A percentile compares a stretch with the other conserved stretches of the same genome.
phyloP scores from a whole-genome alignment of 2,113 vertebrate species.

The Leucoraja erinaceus region DNA sequence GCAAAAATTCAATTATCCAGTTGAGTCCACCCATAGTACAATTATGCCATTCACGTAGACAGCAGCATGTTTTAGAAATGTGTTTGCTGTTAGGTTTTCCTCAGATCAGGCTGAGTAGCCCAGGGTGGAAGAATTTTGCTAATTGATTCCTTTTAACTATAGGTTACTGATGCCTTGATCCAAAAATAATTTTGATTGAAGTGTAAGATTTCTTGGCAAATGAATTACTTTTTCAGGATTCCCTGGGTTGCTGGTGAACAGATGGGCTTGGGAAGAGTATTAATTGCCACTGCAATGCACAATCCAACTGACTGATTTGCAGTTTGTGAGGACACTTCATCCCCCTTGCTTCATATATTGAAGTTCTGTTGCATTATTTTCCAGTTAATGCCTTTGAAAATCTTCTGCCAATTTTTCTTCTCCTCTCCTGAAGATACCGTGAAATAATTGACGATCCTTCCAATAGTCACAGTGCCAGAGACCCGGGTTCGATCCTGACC shows the following conservation, averaged over 20 bases:
- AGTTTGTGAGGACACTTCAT: not conserved
- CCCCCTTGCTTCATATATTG: too few relatives aligned
- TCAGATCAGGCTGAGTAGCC: not conserved
- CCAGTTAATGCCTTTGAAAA: too few relatives aligned
- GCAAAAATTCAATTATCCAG: not conserved
- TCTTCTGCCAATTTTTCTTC: too few relatives aligned
- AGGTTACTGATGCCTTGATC: not conserved
- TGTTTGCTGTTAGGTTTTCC: not conserved
- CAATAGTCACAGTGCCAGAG: too few relatives aligned
- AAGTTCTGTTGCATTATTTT: too few relatives aligned
- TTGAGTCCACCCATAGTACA: not conserved
- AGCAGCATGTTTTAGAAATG: not conserved
- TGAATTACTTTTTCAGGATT: not conserved
- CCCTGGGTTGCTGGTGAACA: not conserved
- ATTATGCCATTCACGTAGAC: not conserved
- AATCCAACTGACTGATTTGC: not conserved
- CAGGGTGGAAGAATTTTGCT: not conserved
- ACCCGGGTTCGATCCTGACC: too few relatives aligned
- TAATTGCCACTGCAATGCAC: not conserved
- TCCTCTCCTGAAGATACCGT: too few relatives aligned
- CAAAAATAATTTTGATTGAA: not conserved
- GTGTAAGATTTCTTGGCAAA: not conserved
- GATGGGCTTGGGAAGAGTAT: not conserved
- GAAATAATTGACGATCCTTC: too few relatives aligned
- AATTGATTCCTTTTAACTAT: not conserved